Evolutionary conservation across 2,888 invertebrate species (phyloP), one percentile per base, ranked within the genome.

Genomic region (Leucophora obtusa): DNA sequence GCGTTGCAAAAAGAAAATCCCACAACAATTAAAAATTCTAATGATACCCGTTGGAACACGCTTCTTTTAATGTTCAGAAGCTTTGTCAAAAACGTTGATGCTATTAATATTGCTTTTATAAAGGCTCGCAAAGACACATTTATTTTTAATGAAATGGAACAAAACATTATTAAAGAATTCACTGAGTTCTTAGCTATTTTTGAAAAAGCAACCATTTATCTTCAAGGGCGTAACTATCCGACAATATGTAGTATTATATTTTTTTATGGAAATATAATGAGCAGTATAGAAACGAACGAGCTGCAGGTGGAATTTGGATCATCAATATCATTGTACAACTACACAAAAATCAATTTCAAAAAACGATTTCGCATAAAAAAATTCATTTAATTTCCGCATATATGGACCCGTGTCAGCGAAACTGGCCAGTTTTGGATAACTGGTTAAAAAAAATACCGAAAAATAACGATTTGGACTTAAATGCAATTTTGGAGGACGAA

Each of bases 41-140:
- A 65, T 33, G 73, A 73, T n/a, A 73, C 73, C 0, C 58, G 51
- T 15, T 73, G 73, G 65, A 73, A 73, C 33, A 72, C 72, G 0
- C n/a, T 65, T 14, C 24, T 51, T 21, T n/a, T 21, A 18, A 53
- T 71, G 70, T 71, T 54, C 18, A 9, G 18, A 43, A 71, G 71
- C 28, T 71, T 71, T 56, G 17, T 28, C 0, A 28, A 62, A 54
- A 71, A 71, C 33, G 54, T 71, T 47, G 62, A 71, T 14, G 35
- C 62, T 0, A 62, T 71, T 28, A 72, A 63, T 33, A 72, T 72
- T 10, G 56, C 63, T 9, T 24, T 72, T 18, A 72, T 72, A 14
- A 62, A 63, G 35, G 43, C 56, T 11, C 17, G n/a, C 15, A 72
- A 43, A 33, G 50, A 72, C 1, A n/a, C 63, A 5, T 72, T 53